Conservation (phyloP, 2,797 vertebrate genomes). For the Clarias laeviceps region DNA sequence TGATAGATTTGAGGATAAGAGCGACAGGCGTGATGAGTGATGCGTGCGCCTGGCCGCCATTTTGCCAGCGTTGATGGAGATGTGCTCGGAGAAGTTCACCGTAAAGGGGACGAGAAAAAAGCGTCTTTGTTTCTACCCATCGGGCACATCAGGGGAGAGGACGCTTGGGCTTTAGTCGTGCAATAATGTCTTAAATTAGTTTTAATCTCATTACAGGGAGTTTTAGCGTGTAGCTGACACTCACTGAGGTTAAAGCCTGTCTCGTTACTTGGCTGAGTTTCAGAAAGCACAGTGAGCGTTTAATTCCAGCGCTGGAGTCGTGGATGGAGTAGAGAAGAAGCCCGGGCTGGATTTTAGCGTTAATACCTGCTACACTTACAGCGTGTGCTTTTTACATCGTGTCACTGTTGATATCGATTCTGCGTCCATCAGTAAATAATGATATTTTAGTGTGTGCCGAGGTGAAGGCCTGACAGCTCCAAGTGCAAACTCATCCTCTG, state of each 20-base stretch:
- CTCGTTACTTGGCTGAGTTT: slow-evolving; percentile 37
- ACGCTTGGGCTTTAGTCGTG: slow-evolving; percentile 39
- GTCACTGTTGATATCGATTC: slow-evolving; percentile 26
- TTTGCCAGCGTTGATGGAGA: slow-evolving; percentile 53
- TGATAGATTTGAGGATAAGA: slow-evolving; percentile 47
- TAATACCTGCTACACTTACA: slow-evolving; percentile 3
- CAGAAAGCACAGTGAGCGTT: slow-evolving; percentile 21
- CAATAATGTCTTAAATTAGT: slow-evolving; percentile 52
- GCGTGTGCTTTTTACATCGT: slow-evolving; percentile 2
- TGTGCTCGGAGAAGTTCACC: slow-evolving; percentile 41
- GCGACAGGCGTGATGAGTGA: slow-evolving; percentile 54
- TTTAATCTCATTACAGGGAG: slow-evolving; percentile 57
- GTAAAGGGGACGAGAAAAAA: slow-evolving; percentile 42
- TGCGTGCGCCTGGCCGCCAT: slow-evolving; percentile 41
- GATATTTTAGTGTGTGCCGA: slow-evolving; percentile 1
- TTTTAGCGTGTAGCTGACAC: slow-evolving; percentile 55
- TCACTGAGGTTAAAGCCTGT: slow-evolving; percentile 35
- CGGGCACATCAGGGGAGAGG: slow-evolving; percentile 24
- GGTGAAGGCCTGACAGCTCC: background rate
- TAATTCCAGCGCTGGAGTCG: background rate
- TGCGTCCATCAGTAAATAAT: background rate
- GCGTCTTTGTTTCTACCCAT: slow-evolving; percentile 50
- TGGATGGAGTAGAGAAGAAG: slow-evolving; percentile 9
- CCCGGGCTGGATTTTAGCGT: background rate
- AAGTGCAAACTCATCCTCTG: background rate